These are phyloP conservation scores for Triplophysa dalaica DNA, from an alignment of 2,113 vertebrate species.

Conservation along the genomic window DNA sequence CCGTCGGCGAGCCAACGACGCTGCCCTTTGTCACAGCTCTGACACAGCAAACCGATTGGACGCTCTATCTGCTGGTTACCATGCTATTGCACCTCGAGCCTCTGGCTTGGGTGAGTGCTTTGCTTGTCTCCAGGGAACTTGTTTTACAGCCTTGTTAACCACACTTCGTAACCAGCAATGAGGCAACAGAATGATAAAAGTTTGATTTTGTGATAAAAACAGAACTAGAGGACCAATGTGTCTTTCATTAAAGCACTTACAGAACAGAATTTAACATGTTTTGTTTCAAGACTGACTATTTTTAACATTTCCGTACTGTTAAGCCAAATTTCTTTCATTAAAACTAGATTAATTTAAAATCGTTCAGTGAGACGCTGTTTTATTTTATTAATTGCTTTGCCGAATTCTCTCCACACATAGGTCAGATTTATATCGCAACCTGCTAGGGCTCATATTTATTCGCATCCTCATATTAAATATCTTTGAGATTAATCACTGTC, in stretches of 20 bases:
- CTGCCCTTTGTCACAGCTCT: slow-evolving; percentile 41
- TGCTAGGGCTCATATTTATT: neutral
- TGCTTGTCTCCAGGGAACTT: neutral
- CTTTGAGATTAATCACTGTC: slow-evolving; percentile 6
- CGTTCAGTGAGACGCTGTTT: neutral
- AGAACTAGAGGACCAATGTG: slow-evolving; percentile 7
- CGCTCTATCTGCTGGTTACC: slow-evolving; percentile 46
- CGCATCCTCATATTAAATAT: slow-evolving; percentile 40
- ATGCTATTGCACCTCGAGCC: slow-evolving; percentile 20
- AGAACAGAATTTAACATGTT: neutral
- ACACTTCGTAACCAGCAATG: slow-evolving; percentile 8
- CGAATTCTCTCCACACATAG: slow-evolving; percentile 5
- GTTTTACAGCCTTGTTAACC: slow-evolving; percentile 34
- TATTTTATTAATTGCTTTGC: neutral
- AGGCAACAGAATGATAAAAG: slow-evolving; percentile 29
- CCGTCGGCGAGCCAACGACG: slow-evolving; percentile 48
- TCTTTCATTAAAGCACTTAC: slow-evolving; percentile 20
- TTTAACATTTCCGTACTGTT: neutral
- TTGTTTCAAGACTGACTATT: neutral
- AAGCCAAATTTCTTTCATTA: neutral
- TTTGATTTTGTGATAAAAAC: slow-evolving; percentile 1
- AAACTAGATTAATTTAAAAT: slow-evolving; percentile 2
- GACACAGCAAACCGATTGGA: slow-evolving; percentile 51
- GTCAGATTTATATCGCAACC: slow-evolving; percentile 3
- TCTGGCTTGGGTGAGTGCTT: neutral